A percentile compares a stretch with the other conserved stretches of the same genome.
Evolutionary conservation across 2,113 vertebrate genomes (phyloP).

Genomic region (Clarias magur): DNA sequence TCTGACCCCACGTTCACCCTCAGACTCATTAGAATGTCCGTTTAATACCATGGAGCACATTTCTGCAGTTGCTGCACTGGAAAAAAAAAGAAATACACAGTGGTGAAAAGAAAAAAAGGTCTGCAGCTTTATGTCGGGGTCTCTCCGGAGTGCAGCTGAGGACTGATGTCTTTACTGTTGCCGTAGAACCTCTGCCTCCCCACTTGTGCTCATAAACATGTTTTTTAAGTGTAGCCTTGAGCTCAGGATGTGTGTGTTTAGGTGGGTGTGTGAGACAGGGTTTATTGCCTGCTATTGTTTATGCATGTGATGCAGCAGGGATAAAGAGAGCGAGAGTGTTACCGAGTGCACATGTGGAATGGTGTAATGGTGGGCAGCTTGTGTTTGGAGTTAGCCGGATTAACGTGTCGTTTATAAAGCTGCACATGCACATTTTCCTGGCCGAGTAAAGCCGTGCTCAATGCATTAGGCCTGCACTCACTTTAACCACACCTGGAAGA

Average conservation of each 20-base stretch:
- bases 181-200: conserved; percentile 16
- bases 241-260: conserved; percentile 41
- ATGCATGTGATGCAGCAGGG: conserved; percentile 11
- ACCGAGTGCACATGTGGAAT: conserved; percentile 27
- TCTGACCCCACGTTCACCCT: conserved; percentile 47
- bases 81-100: conserved; percentile 42
- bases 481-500: conserved; percentile 11
- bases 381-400: conserved; percentile 49
- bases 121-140: conserved; percentile 37
- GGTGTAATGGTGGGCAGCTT: conserved; percentile 34
- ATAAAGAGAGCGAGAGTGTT: conserved; percentile 11
- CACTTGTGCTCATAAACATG: conserved; percentile 44
- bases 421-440: conserved; percentile 19
- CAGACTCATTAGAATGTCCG: conserved; percentile 53
- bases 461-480: conserved; percentile 31
- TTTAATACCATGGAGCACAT: conserved; percentile 48
- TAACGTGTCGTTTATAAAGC: conserved; percentile 45
- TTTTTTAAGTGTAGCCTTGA: conserved; percentile 46
- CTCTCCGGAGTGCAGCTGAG: conserved; percentile 51
- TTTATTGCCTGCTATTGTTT: conserved; percentile 17
- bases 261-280: neutral
- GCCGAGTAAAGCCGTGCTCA: conserved; percentile 32
- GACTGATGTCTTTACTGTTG: conserved; percentile 44
- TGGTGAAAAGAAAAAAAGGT: conserved; percentile 43
- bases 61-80: conserved; percentile 41